Base-by-base conservation (phyloP, 92 coral and sea anemone genomes). In the Zoanthus sansibaricus region DNA sequence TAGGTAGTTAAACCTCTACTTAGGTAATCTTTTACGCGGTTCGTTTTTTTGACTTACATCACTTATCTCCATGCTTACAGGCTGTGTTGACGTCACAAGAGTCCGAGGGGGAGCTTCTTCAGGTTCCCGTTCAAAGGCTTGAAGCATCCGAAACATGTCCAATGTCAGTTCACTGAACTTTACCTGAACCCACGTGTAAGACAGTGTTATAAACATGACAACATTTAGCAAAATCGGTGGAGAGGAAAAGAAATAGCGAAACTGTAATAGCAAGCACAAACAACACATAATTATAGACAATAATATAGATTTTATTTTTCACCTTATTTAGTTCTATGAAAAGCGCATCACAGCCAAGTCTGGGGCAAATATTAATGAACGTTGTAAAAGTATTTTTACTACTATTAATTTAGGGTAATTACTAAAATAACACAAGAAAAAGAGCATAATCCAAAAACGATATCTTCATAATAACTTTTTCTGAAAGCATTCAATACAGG, bases 91-190 rank as follows among this genome's bases (percentile, higher is more conserved):
- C 49, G 98, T 93, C 55, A 89, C 91, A 75, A 97, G 93, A 8
- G 97, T 88, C 7, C 93, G 91, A n/a, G 98, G 94, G 56, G 95
- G 92, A 44, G 87, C 90, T 17, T 91, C 94, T 72, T 93, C 96
- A 2, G 98, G 99, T 80, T 97, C 99, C 77, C 98, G 87, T 58
- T 97, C 99, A 44, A 97, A 79, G 31, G 95, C 98, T 88, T 97
- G 99, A 20, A 97, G 92, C 98, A 97, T 97, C 3, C 98, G 99
- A 87, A 97, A 97, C 99, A 97, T 97, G 94, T 97, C 99, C 88
- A 97, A 72, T 0, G 99, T 97, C 21, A 97, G 82, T 75, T 97
- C 99, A 85, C 99, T 97, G 87, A 97, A 97, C 79, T 97, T 97
- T 54, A 97, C 99, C 98, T 94, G 90, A 16, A 42, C 32, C 69